Base-by-base conservation (phyloP, 2,888 invertebrate species). In the Oscheius sp. region DNA sequence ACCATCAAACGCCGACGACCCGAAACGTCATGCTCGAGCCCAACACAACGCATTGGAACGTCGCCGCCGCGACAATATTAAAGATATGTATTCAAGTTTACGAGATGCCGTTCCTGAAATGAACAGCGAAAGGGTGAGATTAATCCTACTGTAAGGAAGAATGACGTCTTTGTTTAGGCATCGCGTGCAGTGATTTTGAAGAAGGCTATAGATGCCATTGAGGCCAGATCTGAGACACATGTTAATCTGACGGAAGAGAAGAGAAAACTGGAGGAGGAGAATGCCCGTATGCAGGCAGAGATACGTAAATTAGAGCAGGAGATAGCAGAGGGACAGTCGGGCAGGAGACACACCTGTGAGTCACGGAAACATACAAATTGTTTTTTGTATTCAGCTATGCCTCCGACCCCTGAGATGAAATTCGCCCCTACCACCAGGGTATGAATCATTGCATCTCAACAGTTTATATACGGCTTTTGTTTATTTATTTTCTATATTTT, bases 31-130 rank as follows among this genome's bases (percentile, higher is more conserved):
- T 49, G 87, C 87, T 1, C 78, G 87, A 0, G 87, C 86, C 0
- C 86, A 86, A 55, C 87, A 87, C 73, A 87, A 87, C 69, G 87
- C 87, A 9, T 66, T 87, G 56, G 87, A 87, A 68, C 56, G 87
- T 35, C 63, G 87, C 16, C 71, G 87, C n/a, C 69, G 87, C 6
- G 87, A 87, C 74, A 86, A 86, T 52, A 87, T 87, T 59, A 87
- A 87, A 74, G 86, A 86, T 68, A 84, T 85, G 84, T 87, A 87
- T 75, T 76, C 77, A 25, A 79, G 79, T 61, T 71, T 87, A 53
- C 78, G 82, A 61, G 84, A 87, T 43, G 82, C 84, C 13, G 82
- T 87, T 7, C 83, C 85, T 0, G 85, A 86, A 56, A 78, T 82
- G 61, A 78, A 76, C 43, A 81, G 80, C 46, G 86, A 86, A 61